Conservation (phyloP, 1,140 invertebrate species). For the Drosophila prosaltans region DNA sequence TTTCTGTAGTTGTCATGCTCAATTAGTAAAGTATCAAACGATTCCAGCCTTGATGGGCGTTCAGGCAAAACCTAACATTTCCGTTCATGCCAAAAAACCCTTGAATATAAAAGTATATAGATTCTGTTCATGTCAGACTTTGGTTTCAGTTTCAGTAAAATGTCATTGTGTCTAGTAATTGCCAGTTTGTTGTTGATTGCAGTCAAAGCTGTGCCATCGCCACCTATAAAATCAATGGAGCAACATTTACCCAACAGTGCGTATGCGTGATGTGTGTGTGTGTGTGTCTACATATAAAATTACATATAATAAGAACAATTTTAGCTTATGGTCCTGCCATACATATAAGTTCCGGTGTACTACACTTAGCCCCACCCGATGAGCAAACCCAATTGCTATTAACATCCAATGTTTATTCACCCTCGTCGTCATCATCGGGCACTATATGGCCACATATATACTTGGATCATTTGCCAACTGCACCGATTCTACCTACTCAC, state of each 20-base stretch:
- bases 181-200: neutral
- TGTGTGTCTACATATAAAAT: too few relatives aligned
- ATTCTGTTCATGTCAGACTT: neutral
- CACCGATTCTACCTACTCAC: conserved; percentile 13
- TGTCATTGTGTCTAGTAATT: neutral
- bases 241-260: conserved; percentile 38
- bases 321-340: conserved; percentile 56
- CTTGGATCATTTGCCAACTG: conserved; percentile 42
- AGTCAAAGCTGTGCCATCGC: neutral
- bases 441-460: conserved; percentile 40
- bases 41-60: conserved; percentile 45
- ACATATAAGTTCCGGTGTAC: conserved; percentile 62
- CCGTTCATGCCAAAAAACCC: conserved; percentile 30
- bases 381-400: conserved; percentile 53
- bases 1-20: conserved; percentile 18
- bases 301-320: neutral
- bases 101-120: conserved; percentile 39
- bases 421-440: neutral
- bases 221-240: conserved; percentile 1
- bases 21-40: conserved; percentile 41
- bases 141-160: neutral
- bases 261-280: conserved; percentile 35
- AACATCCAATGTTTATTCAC: conserved; percentile 18
- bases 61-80: conserved; percentile 54
- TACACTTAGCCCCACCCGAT: conserved; percentile 48